These are phyloP conservation scores for Podargus strigoides DNA, from an alignment of 2,797 vertebrate genomes.

Conservation along the genomic window DNA sequence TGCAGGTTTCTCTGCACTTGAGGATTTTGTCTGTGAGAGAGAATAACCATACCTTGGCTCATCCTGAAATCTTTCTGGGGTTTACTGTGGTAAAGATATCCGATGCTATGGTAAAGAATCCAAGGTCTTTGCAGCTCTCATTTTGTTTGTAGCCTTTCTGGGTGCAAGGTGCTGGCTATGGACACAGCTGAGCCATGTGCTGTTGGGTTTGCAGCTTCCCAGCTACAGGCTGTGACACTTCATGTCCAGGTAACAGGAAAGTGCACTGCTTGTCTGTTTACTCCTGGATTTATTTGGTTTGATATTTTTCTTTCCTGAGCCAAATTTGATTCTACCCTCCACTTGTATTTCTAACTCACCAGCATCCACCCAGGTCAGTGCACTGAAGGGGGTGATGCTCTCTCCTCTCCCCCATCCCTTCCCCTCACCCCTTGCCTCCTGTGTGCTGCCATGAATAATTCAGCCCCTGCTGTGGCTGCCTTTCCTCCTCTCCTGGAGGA, in stretches of 20 bases:
- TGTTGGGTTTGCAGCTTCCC: background rate
- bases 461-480: background rate
- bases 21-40: background rate
- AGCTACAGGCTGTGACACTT: fast-evolving
- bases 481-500: background rate
- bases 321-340: background rate
- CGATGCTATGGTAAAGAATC: background rate
- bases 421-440: background rate
- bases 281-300: background rate
- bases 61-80: background rate
- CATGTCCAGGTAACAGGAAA: background rate
- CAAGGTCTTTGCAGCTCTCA: fast-evolving
- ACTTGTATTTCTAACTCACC: background rate
- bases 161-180: background rate
- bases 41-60: background rate
- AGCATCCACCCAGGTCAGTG: background rate
- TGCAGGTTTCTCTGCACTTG: background rate
- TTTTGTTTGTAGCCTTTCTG: background rate
- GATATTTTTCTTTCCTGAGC: background rate
- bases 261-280: background rate
- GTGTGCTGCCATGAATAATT: background rate
- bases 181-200: background rate
- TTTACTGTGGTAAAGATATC: background rate
- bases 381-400: background rate
- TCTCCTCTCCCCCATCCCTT: background rate